A percentile compares a stretch with the other conserved stretches of the same genome.
phyloP scores from a whole-genome alignment of 2,797 vertebrate genomes.

The Rachycentron canadum region DNA sequence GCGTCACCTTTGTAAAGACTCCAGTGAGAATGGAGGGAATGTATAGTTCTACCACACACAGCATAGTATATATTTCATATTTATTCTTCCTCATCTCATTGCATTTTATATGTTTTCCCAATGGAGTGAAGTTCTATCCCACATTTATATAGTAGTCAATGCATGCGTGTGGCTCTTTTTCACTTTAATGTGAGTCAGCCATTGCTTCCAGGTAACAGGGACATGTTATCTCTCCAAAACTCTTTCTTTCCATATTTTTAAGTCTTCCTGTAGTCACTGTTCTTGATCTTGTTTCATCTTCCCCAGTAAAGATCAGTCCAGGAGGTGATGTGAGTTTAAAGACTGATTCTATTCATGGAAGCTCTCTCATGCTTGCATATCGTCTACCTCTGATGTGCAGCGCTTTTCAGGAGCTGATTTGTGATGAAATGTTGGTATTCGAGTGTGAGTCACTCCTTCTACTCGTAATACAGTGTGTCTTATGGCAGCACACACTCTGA shows the following conservation, averaged over 20 bases:
- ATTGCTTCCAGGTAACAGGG: conserved; percentile 50
- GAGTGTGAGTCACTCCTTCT: conserved; percentile 24
- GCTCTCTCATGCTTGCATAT: conserved; percentile 19
- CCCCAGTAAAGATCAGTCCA: conserved; percentile 43
- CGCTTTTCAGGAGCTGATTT: conserved; percentile 35
- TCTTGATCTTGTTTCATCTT: conserved; percentile 51
- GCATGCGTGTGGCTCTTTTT: conserved; percentile 47
- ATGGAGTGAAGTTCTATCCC: conserved; percentile 36
- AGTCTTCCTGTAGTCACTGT: conserved; percentile 8
- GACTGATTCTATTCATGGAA: conserved; percentile 35
- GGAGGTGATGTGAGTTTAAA: conserved; percentile 41
- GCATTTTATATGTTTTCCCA: conserved; percentile 43
- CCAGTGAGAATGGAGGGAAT: conserved; percentile 23
- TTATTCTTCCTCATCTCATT: conserved; percentile 44
- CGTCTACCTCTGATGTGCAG: conserved; percentile 33
- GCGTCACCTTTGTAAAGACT: conserved; percentile 43
- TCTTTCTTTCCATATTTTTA: conserved; percentile 4
- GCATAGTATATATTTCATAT: conserved; percentile 44
- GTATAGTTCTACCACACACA: conserved; percentile 11
- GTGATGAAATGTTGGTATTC: conserved; percentile 26
- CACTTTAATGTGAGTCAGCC: conserved; percentile 61
- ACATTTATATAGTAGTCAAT: conserved; percentile 35
- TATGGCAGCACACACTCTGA: not conserved
- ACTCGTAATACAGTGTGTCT: not conserved
- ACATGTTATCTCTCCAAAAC: conserved; percentile 40